Percentiles rank a stretch among this genome's conserved stretches.
Evolutionary conservation across 2,797 vertebrate genomes (phyloP).

Genomic region (Hippopotamyrus pictus): DNA sequence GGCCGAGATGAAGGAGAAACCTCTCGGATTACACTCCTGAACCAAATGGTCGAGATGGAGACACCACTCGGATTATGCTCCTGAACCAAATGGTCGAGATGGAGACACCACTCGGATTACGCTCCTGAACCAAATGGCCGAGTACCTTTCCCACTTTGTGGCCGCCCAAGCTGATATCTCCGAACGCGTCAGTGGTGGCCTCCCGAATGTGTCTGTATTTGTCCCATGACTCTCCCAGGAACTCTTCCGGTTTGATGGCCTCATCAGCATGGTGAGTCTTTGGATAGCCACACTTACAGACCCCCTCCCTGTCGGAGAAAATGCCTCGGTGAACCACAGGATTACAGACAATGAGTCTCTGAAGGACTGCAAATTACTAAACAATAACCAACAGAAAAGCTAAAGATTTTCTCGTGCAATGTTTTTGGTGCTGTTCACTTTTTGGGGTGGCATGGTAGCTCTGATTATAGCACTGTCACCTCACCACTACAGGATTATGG

Average conservation of each 20-base stretch:
- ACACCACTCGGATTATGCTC: neutral
- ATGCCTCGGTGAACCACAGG: neutral
- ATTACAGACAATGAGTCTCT: neutral
- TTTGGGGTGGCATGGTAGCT: neutral
- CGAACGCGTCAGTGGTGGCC: slow-evolving; percentile 81
- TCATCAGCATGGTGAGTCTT: neutral
- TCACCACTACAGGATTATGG: neutral
- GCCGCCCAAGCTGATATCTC: slow-evolving; percentile 75
- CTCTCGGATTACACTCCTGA: neutral
- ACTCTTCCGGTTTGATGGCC: slow-evolving; percentile 61
- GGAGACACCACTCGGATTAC: neutral
- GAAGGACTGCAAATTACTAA: neutral
- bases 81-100: neutral
- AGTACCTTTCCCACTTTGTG: slow-evolving; percentile 73
- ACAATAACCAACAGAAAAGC: neutral
- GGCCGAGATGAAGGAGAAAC: neutral
- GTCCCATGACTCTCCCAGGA: slow-evolving; percentile 66
- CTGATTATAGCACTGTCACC: neutral
- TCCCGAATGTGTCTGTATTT: slow-evolving; percentile 66
- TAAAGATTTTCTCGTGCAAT: neutral
- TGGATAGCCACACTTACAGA: slow-evolving; percentile 15
- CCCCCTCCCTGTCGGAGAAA: neutral
- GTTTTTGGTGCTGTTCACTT: neutral
- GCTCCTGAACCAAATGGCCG: neutral
- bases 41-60: neutral